phyloP scores from a whole-genome alignment of 2,113 vertebrate species.

The Lynx canadensis region DNA sequence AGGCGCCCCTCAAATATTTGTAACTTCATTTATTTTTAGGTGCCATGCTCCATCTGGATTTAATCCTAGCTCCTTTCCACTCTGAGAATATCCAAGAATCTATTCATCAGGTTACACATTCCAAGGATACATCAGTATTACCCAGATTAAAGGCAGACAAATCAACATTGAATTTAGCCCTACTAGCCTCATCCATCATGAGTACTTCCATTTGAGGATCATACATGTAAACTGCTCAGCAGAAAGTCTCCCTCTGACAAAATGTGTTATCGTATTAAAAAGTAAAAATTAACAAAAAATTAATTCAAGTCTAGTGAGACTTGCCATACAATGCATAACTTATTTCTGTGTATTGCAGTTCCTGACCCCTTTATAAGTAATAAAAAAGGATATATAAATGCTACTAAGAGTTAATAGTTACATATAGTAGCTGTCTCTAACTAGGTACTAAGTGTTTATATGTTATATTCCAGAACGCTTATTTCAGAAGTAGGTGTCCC shows the following conservation, averaged over 20 bases:
- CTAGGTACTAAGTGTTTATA: neutral
- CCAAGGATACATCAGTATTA: neutral
- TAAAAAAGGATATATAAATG: neutral
- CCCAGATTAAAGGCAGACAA: neutral
- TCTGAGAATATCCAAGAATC: neutral
- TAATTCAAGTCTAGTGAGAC: neutral
- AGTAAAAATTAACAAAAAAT: neutral
- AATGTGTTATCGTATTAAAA: neutral
- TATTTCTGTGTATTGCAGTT: neutral
- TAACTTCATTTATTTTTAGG: constrained; percentile 17
- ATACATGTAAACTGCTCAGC: neutral
- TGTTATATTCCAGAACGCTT: neutral
- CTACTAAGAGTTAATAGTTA: neutral
- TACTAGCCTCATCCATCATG: neutral
- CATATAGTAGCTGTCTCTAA: neutral
- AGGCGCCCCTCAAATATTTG: neutral
- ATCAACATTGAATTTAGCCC: neutral
- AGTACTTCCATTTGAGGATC: neutral
- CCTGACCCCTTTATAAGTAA: neutral
- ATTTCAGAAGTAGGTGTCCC: neutral
- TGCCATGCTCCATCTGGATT: neutral
- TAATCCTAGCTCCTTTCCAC: neutral
- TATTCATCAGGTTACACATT: neutral
- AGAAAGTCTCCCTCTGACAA: neutral
- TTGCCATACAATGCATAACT: neutral